Percentiles rank a stretch among this genome's conserved stretches.
Conservation (phyloP, 2,888 invertebrate species). For the Phengaris alcon region DNA sequence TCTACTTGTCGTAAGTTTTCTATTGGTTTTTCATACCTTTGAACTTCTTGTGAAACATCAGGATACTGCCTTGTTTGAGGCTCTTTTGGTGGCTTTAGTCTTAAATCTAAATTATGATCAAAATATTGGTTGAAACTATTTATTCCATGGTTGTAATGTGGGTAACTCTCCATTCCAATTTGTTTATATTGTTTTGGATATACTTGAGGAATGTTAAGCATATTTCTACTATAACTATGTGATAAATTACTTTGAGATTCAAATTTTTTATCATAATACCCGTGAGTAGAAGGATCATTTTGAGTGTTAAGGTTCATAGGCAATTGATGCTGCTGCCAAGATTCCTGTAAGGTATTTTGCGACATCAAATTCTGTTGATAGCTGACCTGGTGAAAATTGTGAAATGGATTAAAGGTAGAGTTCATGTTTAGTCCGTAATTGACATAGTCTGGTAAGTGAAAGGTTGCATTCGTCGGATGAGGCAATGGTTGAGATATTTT, state of each 20-base stretch:
- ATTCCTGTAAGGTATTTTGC: conserved; percentile 47
- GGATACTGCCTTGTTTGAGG: conserved; percentile 32
- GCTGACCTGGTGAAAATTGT: conserved; percentile 50
- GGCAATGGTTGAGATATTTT: conserved; percentile 53
- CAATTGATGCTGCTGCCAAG: conserved; percentile 51
- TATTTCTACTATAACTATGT: conserved; percentile 38
- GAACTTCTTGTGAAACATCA: conserved; percentile 27
- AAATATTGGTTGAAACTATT: conserved; percentile 39
- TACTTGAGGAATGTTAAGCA: conserved; percentile 54
- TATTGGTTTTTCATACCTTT: conserved; percentile 17
- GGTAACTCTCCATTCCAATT: conserved; percentile 41
- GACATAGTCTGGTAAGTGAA: conserved; percentile 52
- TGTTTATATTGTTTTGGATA: conserved; percentile 51
- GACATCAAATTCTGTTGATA: conserved; percentile 47
- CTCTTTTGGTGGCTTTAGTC: conserved; percentile 42
- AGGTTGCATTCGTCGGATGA: conserved; percentile 47
- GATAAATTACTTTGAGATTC: conserved; percentile 36
- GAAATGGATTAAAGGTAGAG: conserved; percentile 50
- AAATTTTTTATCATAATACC: conserved; percentile 39
- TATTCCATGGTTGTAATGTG: conserved; percentile 40
- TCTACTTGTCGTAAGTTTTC: conserved; percentile 32
- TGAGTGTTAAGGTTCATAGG: conserved; percentile 59
- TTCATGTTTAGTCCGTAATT: conserved; percentile 51
- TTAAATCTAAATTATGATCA: conserved; percentile 45
- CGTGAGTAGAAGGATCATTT: conserved; percentile 42